Conservation (phyloP, 2,888 invertebrate genomes). For the Drosophila quinaria region DNA sequence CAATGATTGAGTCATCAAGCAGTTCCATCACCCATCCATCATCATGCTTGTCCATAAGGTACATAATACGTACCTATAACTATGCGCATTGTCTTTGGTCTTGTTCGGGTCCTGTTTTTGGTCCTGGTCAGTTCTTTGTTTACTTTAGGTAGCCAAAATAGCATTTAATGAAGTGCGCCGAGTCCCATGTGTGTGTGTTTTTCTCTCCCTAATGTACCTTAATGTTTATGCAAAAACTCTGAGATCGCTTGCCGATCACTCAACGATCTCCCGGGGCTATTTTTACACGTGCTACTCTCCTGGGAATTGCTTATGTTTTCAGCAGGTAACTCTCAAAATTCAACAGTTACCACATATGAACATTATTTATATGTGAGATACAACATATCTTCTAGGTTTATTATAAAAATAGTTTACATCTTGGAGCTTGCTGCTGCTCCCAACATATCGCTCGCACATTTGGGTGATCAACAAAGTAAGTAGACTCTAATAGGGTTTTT, state of each 20-base stretch:
- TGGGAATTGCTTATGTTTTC: slow-evolving; percentile 25
- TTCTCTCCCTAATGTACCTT: slow-evolving; percentile 58
- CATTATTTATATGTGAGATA: slow-evolving; percentile 9
- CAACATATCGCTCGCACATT: no score
- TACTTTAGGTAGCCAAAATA: slow-evolving; percentile 64
- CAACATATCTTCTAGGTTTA: background rate
- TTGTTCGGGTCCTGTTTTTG: background rate
- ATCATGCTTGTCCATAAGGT: slow-evolving; percentile 3
- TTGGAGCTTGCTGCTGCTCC: no score
- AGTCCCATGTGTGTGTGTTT: slow-evolving; percentile 20
- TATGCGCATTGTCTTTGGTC: slow-evolving; percentile 6
- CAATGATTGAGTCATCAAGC: slow-evolving; percentile 73
- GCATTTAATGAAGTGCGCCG: slow-evolving; percentile 74
- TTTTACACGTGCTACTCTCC: slow-evolving; percentile 53
- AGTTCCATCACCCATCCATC: slow-evolving; percentile 43
- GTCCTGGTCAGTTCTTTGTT: slow-evolving; percentile 31
- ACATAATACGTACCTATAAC: background rate
- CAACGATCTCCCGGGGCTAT: slow-evolving; percentile 10
- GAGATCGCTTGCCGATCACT: slow-evolving; percentile 13
- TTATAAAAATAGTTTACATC: background rate
- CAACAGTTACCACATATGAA: background rate
- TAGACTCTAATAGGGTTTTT: no score
- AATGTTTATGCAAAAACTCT: slow-evolving; percentile 71
- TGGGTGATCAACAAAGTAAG: no score
- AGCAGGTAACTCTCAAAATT: slow-evolving; percentile 31